Evolutionary conservation across 2,113 vertebrate species (phyloP).

Genomic region (Thinocorus orbignyianus): DNA sequence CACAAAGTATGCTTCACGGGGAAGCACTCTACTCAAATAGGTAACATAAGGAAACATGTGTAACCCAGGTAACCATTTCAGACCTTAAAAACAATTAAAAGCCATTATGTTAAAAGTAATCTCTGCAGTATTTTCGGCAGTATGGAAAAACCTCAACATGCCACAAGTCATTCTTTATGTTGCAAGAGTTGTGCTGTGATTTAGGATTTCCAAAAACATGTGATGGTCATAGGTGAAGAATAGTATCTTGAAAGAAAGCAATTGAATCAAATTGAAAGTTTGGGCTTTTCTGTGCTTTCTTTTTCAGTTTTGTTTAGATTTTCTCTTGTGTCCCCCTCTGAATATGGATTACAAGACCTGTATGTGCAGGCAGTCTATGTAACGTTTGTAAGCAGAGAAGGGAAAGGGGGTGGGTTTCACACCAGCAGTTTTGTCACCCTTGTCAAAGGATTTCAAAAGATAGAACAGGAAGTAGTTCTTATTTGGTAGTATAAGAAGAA

Average conservation of each 20-base stretch:
- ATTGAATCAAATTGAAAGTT: not conserved
- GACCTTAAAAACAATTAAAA: not conserved
- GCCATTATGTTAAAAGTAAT: not conserved
- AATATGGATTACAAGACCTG: rapidly evolving
- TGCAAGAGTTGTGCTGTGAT: not conserved
- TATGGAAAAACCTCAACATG: not conserved
- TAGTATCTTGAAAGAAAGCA: not conserved
- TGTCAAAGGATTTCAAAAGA: not conserved
- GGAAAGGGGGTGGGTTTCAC: not conserved
- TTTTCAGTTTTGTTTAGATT: not conserved
- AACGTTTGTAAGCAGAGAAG: not conserved
- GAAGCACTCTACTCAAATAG: not conserved
- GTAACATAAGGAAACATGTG: not conserved
- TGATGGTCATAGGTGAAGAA: not conserved
- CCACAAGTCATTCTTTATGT: rapidly evolving
- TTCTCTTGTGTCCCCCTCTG: not conserved
- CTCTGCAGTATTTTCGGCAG: not conserved
- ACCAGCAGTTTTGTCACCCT: not conserved
- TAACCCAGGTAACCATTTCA: not conserved
- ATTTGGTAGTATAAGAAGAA: not conserved
- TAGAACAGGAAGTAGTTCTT: not conserved
- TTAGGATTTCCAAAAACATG: not conserved
- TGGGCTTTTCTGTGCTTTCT: not conserved
- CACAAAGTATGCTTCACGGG: rapidly evolving
- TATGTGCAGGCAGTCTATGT: too few relatives aligned